These are phyloP conservation scores for Orchestes rusci DNA, from an alignment of 2,888 invertebrate species.

Conservation along the genomic window DNA sequence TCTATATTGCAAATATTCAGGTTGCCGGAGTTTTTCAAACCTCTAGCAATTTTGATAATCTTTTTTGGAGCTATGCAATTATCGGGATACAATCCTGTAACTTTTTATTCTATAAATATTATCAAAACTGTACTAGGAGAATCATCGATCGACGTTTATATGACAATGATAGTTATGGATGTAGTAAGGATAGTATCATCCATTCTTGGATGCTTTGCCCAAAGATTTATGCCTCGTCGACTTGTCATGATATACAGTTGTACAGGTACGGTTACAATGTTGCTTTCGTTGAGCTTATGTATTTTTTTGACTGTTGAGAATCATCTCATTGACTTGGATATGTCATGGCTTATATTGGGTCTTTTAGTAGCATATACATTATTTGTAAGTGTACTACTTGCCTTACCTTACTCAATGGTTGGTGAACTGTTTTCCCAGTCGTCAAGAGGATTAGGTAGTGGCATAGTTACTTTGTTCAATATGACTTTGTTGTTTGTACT, in stretches of 20 bases:
- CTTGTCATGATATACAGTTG: constrained; percentile 14
- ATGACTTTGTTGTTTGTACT: constrained; percentile 18
- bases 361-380: constrained; percentile 11
- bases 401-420: constrained; percentile 19
- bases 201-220: constrained; percentile 15
- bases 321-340: background rate
- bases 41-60: constrained; percentile 54
- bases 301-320: constrained; percentile 5
- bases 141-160: constrained; percentile 11
- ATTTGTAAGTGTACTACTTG: constrained; percentile 11
- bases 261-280: constrained; percentile 10
- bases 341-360: constrained; percentile 5
- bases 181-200: constrained; percentile 12
- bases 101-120: constrained; percentile 57
- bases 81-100: constrained; percentile 63
- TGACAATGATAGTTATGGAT: constrained; percentile 21
- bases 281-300: constrained; percentile 9
- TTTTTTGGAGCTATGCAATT: constrained; percentile 63
- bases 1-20: constrained; percentile 7
- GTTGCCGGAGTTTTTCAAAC: constrained; percentile 49
- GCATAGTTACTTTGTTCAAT: constrained; percentile 14
- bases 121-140: constrained; percentile 9
- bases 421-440: constrained; percentile 18
- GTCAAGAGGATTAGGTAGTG: constrained; percentile 19
- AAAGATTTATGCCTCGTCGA: constrained; percentile 11